phyloP scores from a whole-genome alignment of 2,113 vertebrate genomes.

The Phaethon lepturus region DNA sequence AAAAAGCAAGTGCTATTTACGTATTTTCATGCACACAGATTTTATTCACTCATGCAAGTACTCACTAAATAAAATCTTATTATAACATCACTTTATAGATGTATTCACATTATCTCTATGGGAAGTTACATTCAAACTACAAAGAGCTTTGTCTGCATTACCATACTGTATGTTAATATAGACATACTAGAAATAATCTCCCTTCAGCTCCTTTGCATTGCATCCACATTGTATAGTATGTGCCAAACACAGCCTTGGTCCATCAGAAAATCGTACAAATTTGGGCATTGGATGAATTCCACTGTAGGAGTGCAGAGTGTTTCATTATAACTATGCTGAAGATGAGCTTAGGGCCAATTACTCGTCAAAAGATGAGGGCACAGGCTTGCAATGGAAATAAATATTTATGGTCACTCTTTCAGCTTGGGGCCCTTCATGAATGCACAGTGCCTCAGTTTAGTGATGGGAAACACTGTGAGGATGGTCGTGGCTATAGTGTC shows the following conservation, averaged over 20 bases:
- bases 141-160: background rate
- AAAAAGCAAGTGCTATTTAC: background rate
- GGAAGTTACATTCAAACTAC: background rate
- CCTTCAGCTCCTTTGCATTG: background rate
- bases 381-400: background rate
- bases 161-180: background rate
- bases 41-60: background rate
- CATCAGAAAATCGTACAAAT: background rate
- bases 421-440: background rate
- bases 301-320: background rate
- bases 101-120: background rate
- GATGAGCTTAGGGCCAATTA: background rate
- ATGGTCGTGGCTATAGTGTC: background rate
- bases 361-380: background rate
- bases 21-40: background rate
- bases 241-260: background rate
- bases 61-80: conserved; percentile 1
- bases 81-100: background rate
- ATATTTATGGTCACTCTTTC: background rate
- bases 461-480: background rate
- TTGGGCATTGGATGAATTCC: background rate
- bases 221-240: background rate
- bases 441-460: background rate
- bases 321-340: background rate
- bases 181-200: background rate